These are phyloP conservation scores for Diadromus collaris DNA, from an alignment of 2,888 invertebrate genomes.

Conservation along the genomic window DNA sequence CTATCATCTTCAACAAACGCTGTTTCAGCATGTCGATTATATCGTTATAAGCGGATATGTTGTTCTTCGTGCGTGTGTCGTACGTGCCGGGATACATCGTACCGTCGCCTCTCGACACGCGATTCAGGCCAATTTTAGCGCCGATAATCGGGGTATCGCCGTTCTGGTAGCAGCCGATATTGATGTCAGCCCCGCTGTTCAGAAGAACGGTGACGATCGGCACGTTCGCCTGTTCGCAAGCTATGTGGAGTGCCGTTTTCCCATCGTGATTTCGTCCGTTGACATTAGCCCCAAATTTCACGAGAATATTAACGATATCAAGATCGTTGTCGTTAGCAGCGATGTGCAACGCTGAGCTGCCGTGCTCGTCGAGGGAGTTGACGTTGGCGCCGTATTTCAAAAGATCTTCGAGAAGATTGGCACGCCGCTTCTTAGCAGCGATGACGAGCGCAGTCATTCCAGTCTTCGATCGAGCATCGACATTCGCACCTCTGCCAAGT, in stretches of 20 bases:
- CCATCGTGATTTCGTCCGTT: neutral
- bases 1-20: neutral
- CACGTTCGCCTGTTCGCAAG: slow-evolving; percentile 16
- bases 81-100: too few species aligned
- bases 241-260: slow-evolving; percentile 18
- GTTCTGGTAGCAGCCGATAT: slow-evolving; percentile 1
- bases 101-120: neutral
- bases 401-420: neutral
- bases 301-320: slow-evolving; percentile 7
- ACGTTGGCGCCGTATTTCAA: neutral
- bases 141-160: slow-evolving; percentile 1
- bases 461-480: neutral
- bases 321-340: slow-evolving; percentile 9
- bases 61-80: neutral
- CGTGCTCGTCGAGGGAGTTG: neutral
- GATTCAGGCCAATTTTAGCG: neutral
- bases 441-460: slow-evolving; percentile 2
- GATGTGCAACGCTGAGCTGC: slow-evolving; percentile 7
- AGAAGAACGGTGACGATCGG: slow-evolving; percentile 10
- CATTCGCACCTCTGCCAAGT: neutral
- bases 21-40: neutral
- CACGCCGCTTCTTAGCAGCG: slow-evolving; percentile 6
- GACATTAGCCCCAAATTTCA: slow-evolving; percentile 1
- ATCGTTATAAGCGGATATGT: neutral
- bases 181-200: neutral